Evolutionary conservation across 2,113 vertebrate species (phyloP), one percentile per base, ranked within the genome.

Genomic region (Dendropsophus ebraccatus): DNA sequence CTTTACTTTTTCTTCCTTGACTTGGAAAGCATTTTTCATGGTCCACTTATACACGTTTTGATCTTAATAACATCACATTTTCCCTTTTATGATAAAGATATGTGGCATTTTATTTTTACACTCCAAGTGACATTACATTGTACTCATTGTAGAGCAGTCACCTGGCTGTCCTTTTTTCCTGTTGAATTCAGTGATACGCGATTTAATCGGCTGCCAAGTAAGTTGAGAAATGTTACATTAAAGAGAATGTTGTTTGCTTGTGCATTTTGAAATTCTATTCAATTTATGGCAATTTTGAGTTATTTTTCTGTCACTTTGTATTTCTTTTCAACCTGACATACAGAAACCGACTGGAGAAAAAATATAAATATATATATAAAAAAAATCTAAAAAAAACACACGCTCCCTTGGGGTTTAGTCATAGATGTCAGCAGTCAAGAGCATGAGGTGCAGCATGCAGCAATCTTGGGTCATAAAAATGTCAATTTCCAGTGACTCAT

Each of bases 241-340:
- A 95, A 93, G 91, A 93, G 89, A 90, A 92, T 92, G 91, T 93
- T 93, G 92, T 93, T 95, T 94, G 89, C 92, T 91, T 91, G 87
- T 88, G 89, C 90, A 88, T 91, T 94, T 94, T 92, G 91, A 95
- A 92, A 92, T 92, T 92, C 90, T 89, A 92, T 89, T 93, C 93
- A 94, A 94, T 94, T 95, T 93, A 90, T 90, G 90, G 93, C 93
- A 96, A 94, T 95, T 95, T 93, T 88, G 90, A 94, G 94, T 95
- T 95, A 95, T 95, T 95, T 95, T 94, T 95, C 92, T 94, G 93
- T 94, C 94, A 95, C 92, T 95, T 94, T 92, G 92, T 93, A 90
- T 94, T 94, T 91, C 90, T 89, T 90, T 93, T 93, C 90, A 93
- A 87, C 54, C 78, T 91, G 76, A 92, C 89, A 90, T 89, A 90